These are phyloP conservation scores for Venturia canescens DNA, from an alignment of 1,140 invertebrate genomes.

Conservation along the genomic window DNA sequence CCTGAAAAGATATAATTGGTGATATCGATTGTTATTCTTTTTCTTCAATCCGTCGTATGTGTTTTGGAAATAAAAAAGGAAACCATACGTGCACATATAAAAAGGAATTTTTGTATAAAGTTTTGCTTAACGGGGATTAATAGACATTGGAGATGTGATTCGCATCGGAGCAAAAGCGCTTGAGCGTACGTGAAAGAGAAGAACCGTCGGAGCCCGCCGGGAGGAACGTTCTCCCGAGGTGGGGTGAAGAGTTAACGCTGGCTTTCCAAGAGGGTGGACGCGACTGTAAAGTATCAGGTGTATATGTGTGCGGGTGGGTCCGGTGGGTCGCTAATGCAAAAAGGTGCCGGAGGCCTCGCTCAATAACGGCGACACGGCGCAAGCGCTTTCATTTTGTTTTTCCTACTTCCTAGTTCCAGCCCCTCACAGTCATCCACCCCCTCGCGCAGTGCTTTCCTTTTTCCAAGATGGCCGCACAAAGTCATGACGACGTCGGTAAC, in stretches of 20 bases:
- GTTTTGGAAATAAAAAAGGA: conserved; percentile 56
- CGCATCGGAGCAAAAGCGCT: conserved; percentile 36
- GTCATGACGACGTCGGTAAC: conserved; percentile 61
- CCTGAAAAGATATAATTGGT: conserved; percentile 27
- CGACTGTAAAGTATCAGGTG: conserved; percentile 47
- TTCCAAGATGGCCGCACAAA: conserved; percentile 69
- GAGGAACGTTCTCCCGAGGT: conserved; percentile 39
- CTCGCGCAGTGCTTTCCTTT: conserved; percentile 61
- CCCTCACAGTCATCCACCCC: conserved; percentile 46
- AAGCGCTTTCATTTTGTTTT: conserved; percentile 76
- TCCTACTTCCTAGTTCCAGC: conserved; percentile 57
- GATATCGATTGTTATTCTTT: conserved; percentile 45
- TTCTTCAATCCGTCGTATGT: conserved; percentile 46
- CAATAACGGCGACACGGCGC: conserved; percentile 71
- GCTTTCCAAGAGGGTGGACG: conserved; percentile 40
- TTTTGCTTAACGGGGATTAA: conserved; percentile 1
- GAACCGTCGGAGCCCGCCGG: conserved; percentile 28
- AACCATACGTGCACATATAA: conserved; percentile 65
- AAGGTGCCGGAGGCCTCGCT: conserved; percentile 70
- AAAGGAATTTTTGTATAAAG: conserved; percentile 40
- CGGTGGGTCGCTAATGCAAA: conserved; percentile 66
- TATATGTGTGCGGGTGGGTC: conserved; percentile 49
- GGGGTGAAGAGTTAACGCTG: conserved; percentile 37
- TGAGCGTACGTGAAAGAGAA: conserved; percentile 49
- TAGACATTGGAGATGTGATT: conserved; percentile 21